Base-by-base conservation (phyloP, 2,113 vertebrate genomes). In the Anguilla rostrata region DNA sequence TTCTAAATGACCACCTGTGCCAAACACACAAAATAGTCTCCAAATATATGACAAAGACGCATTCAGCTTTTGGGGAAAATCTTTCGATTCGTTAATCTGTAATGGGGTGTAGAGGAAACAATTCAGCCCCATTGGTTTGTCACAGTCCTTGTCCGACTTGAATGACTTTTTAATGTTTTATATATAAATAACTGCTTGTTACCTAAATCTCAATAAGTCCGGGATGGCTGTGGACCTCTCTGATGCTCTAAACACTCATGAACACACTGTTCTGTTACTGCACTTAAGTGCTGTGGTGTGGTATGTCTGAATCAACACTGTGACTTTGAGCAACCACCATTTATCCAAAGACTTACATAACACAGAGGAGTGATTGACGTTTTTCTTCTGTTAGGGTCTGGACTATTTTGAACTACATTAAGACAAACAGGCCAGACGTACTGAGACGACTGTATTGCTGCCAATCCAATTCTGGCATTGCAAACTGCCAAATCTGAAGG, bases 391-490 rank as follows among this genome's bases (percentile, higher is more conserved):
- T 89, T 88, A 71, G 43, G 87, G 89, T 83, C 84, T 85, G 39
- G 80, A 89, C 91, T 91, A 92, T 91, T 75, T 87, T 87, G 90
- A 92, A 93, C 87, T 84, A 84, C 75, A 88, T 90, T 86, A 39
- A 43, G n/a, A 81, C 39, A 39, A 43, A 86, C 20, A 29, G n/a
- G 60, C 88, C 89, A 91, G 90, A 91, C 85, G 3, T 84, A 89
- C 78, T 88, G 20, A 89, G 90, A 92, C 43, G 43, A 49, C 82
- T 8, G 66, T 87, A 40, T 78, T 29, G 40, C 82, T 91, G 92
- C 92, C 93, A 93, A 81, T 82, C 53, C 82, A 86, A 89, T 91
- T 91, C 91, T 92, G 92, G 88, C 90, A 86, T 56, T 87, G 82
- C 83, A 39, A 84, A 85, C 39, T 85, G 86, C 87, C 1, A 88